Conservation (phyloP, 1,140 invertebrate species). For the Belonocnema kinseyi region DNA sequence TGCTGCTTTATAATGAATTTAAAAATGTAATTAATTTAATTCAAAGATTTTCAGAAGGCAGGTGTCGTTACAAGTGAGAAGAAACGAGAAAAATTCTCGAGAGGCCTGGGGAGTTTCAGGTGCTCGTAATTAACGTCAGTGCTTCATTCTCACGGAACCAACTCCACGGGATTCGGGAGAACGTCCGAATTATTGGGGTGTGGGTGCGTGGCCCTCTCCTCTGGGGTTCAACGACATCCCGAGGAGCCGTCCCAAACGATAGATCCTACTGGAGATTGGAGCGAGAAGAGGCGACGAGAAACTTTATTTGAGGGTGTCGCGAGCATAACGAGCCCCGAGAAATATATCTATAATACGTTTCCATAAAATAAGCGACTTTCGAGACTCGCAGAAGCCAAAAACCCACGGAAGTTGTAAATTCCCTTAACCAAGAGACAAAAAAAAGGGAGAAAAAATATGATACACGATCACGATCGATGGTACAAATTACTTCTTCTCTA, state of each 20-base stretch:
- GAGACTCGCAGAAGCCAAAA: neutral
- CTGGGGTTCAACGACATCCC: neutral
- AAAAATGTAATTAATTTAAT: no score
- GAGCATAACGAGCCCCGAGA: conserved; percentile 8
- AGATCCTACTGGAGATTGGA: neutral
- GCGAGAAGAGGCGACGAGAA: conserved; percentile 5
- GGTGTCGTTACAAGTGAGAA: no score
- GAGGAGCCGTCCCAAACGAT: neutral
- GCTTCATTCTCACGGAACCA: neutral
- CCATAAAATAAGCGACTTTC: conserved; percentile 13
- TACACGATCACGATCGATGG: conserved; percentile 10
- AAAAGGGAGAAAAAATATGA: neutral
- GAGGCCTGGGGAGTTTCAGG: no score
- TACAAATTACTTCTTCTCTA: conserved; percentile 4
- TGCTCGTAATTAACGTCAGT: neutral
- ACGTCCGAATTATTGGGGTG: conserved; percentile 4
- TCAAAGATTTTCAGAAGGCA: no score
- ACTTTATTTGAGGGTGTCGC: neutral
- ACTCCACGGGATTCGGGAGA: neutral
- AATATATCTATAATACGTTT: conserved; percentile 8
- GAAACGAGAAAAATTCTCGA: no score
- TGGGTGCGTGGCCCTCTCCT: neutral
- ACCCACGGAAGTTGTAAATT: conserved; percentile 10
- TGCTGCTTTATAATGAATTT: no score
- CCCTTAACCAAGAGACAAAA: neutral